Base-by-base conservation (phyloP, 2,113 vertebrate species). In the Macquaria ambigua region DNA sequence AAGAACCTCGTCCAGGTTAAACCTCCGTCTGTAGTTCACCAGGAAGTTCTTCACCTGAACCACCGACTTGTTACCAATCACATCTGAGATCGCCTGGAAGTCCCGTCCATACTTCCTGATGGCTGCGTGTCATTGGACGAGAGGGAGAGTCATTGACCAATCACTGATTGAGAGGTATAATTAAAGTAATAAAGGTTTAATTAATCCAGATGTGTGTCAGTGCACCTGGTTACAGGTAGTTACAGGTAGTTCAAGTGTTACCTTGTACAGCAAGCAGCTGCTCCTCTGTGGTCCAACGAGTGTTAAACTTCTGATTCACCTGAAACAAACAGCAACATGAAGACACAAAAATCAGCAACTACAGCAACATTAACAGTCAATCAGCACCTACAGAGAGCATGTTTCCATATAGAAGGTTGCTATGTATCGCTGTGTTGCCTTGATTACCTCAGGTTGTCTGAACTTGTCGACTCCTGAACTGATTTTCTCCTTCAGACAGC, bases 41-140 rank as follows among this genome's bases (percentile, higher is more conserved):
- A 99, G 97, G 94, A 99, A 99, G 96, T 99, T 99, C 94, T 98
- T 99, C 93, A 99, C 98, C 92, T 99, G 98, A 53, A 98, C 97
- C 91, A 99, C 97, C 16, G 98, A 98, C 92, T 99, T 99, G 95
- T 99, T 99, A 87, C 98, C 98, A 66, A 99, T 99, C 82, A 99
- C 98, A 63, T 99, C 98, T 5, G 98, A 98, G 93, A 99, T 99
- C 14, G 98, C 98, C 90, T 98, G 97, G 85, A 98, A 98, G 93
- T 99, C 98, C 80, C 97, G 96, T 14, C 98, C 98, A 0, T 99
- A 99, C 90, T 98, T 98, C 92, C 98, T 96, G 93, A 99, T 99
- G 87, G 98, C 98, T 99, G 89, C 6, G 0, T n/a, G 23, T 25
- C 37, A 82, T 83, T 90, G 70, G 70, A 84, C 0, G 1, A 80